Base-by-base conservation (phyloP, 2,888 invertebrate species). In the Nephrotoma guestfalica region DNA sequence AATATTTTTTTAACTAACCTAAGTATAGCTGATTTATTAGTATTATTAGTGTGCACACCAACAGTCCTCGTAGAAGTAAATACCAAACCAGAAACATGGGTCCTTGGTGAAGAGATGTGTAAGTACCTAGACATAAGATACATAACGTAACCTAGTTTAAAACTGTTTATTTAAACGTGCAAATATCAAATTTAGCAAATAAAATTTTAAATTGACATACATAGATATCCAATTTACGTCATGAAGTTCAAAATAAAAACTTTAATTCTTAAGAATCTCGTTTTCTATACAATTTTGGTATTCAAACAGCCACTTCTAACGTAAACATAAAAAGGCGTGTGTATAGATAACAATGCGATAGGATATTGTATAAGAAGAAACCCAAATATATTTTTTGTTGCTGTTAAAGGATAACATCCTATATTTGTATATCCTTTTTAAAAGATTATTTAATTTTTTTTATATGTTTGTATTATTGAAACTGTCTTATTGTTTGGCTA, bases 61-160 rank as follows among this genome's bases (percentile, higher is more conserved):
- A 97, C 98, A 0, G 97, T 97, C 45, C 93, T 98, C 57, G 96
- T 98, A n/a, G 98, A 98, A 91, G 96, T 98, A 86, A 97, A 97
- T 91, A 96, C 97, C 9, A 95, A 95, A 89, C 97, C 97, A 13
- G 97, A 98, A 91, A 96, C 97, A 1, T 98, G 98, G 98, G 95
- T 97, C 88, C 94, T 98, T 86, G 98, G 98, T 84, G 95, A 95
- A 90, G 95, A 96, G 90, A 94, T 98, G 94, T 98, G 98, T 98
- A 93, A 97, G 98, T 97, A 91, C 30, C 30, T 30, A 30, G 30
- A 2, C 30, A 30, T 30, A 30, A 30, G 30, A 30, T 30, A 30
- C 30, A 30, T 3, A 30, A 2, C 30, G 30, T 30, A 30, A 30
- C 30, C 87, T 42, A 43, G 5, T 43, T 43, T 43, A 43, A 43